phyloP scores from a whole-genome alignment of 2,888 invertebrate species.

The Chydorus sphaericus region DNA sequence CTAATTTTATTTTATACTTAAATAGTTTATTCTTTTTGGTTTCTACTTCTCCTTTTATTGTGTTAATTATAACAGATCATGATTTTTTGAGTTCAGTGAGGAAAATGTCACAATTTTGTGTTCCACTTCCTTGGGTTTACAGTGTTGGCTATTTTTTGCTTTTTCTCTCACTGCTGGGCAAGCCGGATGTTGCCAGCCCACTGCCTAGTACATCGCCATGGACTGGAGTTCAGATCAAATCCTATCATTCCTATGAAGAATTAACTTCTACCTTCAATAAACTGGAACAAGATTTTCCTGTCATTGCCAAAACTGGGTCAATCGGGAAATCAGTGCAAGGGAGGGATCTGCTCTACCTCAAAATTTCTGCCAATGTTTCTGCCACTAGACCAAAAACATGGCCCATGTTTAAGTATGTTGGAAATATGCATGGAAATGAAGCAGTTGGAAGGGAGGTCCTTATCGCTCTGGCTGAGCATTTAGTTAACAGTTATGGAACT shows the following conservation, averaged over 20 bases:
- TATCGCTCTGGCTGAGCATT: slow-evolving; percentile 66
- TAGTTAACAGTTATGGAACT: slow-evolving; percentile 58
- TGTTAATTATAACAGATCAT: no score
- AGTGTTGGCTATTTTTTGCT: no score
- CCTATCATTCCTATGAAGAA: slow-evolving; percentile 54
- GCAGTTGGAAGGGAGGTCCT: slow-evolving; percentile 70
- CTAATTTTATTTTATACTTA: no score
- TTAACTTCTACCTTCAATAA: slow-evolving; percentile 46
- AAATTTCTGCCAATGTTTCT: slow-evolving; percentile 6
- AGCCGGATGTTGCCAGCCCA: no score
- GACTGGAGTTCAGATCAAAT: slow-evolving; percentile 11
- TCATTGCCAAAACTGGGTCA: slow-evolving; percentile 50
- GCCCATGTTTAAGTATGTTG: slow-evolving; percentile 87
- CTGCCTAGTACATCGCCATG: neutral
- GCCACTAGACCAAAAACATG: slow-evolving; percentile 40
- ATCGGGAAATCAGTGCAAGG: slow-evolving; percentile 75
- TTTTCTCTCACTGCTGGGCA: no score
- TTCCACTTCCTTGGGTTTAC: no score
- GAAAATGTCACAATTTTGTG: no score
- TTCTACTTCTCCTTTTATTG: no score
- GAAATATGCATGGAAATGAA: slow-evolving; percentile 95
- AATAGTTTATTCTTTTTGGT: no score
- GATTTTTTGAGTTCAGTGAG: no score
- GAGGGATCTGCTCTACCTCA: slow-evolving; percentile 27
- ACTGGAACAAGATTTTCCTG: slow-evolving; percentile 48